Conservation (phyloP, 2,888 invertebrate genomes). For the Caenorhabditis sp. region DNA sequence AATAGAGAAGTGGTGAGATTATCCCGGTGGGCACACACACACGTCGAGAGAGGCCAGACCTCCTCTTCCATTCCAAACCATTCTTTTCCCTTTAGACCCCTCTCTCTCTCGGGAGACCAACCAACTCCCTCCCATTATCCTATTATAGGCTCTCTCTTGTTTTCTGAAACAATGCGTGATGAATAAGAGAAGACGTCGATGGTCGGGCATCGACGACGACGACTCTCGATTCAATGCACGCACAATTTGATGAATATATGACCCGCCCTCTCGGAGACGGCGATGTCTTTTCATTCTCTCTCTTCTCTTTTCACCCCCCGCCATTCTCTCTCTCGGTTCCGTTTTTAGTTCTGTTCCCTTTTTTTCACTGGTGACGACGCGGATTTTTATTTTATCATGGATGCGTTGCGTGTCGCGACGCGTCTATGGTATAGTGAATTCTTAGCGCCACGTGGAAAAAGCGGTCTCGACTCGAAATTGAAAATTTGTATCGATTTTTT, state of each 20-base stretch:
- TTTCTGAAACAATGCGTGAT: slow-evolving; percentile 48
- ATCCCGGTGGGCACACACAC: slow-evolving; percentile 59
- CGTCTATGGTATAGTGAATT: too few relatives aligned
- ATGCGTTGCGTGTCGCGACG: too few relatives aligned
- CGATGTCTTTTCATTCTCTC: slow-evolving; percentile 9
- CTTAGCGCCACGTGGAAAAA: too few relatives aligned
- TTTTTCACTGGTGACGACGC: neutral
- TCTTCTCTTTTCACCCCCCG: neutral
- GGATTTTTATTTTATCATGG: neutral
- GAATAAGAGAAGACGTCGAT: neutral
- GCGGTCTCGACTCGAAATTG: too few relatives aligned
- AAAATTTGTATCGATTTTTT: too few relatives aligned
- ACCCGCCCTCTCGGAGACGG: slow-evolving; percentile 6
- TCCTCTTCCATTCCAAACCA: too few relatives aligned
- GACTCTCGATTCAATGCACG: slow-evolving; percentile 50
- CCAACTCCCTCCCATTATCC: slow-evolving; percentile 41
- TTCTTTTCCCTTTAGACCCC: too few relatives aligned
- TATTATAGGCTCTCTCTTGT: slow-evolving; percentile 34
- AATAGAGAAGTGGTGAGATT: slow-evolving; percentile 62
- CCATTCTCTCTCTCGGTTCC: neutral
- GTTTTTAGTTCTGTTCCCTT: neutral
- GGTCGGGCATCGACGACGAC: neutral
- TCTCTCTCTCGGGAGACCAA: too few relatives aligned
- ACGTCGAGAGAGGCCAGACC: neutral
- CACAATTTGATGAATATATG: slow-evolving; percentile 66